Conservation (phyloP, 1,140 invertebrate species). For the Aphidius gifuensis region DNA sequence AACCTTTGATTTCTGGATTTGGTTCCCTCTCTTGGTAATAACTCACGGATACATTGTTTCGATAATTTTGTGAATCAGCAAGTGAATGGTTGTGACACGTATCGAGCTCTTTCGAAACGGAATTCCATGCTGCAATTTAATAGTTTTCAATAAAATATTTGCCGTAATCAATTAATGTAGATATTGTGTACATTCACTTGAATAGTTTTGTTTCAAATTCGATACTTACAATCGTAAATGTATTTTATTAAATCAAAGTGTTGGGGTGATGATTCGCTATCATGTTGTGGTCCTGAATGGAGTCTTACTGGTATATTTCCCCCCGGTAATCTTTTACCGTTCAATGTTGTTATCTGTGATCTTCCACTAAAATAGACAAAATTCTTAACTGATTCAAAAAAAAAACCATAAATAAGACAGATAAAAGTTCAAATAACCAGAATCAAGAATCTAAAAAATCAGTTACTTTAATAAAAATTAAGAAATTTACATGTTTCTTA, state of each 20-base stretch:
- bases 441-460: no score
- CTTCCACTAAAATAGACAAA: conserved; percentile 30
- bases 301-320: conserved; percentile 45
- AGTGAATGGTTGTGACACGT: conserved; percentile 45
- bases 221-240: conserved; percentile 53
- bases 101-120: conserved; percentile 50
- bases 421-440: no score
- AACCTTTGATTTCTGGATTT: conserved; percentile 54
- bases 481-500: no score
- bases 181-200: not conserved
- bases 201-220: not conserved
- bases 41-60: conserved; percentile 48
- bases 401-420: no score
- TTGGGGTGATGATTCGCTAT: conserved; percentile 44
- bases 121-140: conserved; percentile 50
- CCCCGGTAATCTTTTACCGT: conserved; percentile 49
- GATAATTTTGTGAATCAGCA: conserved; percentile 44
- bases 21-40: conserved; percentile 54
- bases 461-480: no score
- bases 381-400: no score
- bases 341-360: conserved; percentile 50
- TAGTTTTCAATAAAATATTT: conserved; percentile 2
- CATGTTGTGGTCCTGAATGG: conserved; percentile 30
- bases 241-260: conserved; percentile 59
- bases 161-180: conserved; percentile 16